Evolutionary conservation across 2,113 vertebrate genomes (phyloP).

Genomic region (Recurvirostra avosetta): DNA sequence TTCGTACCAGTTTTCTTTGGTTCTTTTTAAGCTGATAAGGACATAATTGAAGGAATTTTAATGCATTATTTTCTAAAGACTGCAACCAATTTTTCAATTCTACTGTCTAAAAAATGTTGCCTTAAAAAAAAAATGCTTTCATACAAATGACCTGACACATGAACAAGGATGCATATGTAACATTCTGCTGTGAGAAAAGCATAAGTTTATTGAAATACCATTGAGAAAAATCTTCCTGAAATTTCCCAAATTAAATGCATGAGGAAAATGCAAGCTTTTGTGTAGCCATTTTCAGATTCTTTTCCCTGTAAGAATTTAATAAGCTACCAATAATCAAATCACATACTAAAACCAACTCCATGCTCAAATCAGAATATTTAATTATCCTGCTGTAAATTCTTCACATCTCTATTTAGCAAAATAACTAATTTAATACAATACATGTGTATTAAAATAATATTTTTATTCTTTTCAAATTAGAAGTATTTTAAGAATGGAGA

Average conservation of each 20-base stretch:
- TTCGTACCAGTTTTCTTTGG: conserved; percentile 54
- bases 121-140: not conserved
- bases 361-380: not conserved
- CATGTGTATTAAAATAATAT: not conserved
- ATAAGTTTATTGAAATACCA: not conserved
- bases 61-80: conserved; percentile 36
- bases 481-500: not conserved
- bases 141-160: not conserved
- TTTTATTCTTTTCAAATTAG: not conserved
- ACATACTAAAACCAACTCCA: not conserved
- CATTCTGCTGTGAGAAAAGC: not conserved
- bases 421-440: not conserved
- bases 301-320: not conserved
- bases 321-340: not conserved
- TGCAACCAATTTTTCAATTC: conserved; percentile 20
- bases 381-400: not conserved
- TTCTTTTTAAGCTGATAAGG: conserved; percentile 56
- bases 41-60: conserved; percentile 35
- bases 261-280: not conserved
- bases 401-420: not conserved
- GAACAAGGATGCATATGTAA: not conserved
- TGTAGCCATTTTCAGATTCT: not conserved
- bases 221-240: not conserved
- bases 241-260: not conserved
- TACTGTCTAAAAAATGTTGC: not conserved